phyloP scores from a whole-genome alignment of 2,113 vertebrate species.

The Oreochromis niloticus region DNA sequence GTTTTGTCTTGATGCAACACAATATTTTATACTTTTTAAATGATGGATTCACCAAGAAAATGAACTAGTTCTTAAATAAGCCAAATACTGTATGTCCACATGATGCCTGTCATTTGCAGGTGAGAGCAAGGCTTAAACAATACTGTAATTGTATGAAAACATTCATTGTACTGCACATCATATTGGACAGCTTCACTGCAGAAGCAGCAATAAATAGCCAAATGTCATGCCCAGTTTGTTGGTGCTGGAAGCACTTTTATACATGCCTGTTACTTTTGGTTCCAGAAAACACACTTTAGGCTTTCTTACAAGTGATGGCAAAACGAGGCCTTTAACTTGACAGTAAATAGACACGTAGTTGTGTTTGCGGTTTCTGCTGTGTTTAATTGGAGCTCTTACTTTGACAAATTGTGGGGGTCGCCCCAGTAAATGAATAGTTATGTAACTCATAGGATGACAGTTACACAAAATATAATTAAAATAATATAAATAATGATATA shows the following conservation, averaged over 20 bases:
- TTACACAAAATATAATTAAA: background rate
- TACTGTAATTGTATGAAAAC: background rate
- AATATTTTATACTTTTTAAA: background rate
- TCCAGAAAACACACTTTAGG: background rate
- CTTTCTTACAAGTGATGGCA: background rate
- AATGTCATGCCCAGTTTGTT: background rate
- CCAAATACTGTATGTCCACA: background rate
- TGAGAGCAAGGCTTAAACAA: rapidly evolving
- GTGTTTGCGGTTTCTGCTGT: background rate
- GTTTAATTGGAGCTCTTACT: background rate
- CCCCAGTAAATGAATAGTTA: background rate
- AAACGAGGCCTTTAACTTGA: rapidly evolving
- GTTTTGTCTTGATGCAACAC: background rate
- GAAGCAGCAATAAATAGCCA: background rate
- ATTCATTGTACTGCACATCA: background rate
- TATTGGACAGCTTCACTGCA: background rate
- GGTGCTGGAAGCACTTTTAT: background rate
- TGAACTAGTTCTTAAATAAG: background rate
- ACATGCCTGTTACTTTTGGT: background rate
- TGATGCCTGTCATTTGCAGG: background rate
- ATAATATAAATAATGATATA: background rate
- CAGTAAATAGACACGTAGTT: background rate
- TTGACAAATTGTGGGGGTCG: background rate
- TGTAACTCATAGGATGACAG: background rate
- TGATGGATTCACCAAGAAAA: background rate